phyloP scores from a whole-genome alignment of 1,140 invertebrate genomes.

The Heliconius himera region DNA sequence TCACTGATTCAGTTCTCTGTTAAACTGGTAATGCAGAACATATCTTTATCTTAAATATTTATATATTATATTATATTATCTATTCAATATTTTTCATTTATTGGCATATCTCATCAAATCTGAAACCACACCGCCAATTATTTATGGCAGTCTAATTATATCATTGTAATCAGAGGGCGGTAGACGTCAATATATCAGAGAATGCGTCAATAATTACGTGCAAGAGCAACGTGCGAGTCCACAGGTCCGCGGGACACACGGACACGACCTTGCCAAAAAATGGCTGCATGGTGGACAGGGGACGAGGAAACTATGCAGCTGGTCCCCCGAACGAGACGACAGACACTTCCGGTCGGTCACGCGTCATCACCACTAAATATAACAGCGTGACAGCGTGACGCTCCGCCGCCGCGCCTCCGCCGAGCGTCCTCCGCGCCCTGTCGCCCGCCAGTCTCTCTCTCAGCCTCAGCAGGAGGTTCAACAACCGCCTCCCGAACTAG shows the following conservation, averaged over 20 bases:
- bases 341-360: slow-evolving; percentile 63
- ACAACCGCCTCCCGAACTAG: slow-evolving; percentile 63
- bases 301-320: slow-evolving; percentile 33
- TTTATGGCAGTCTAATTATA: slow-evolving; percentile 37
- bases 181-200: slow-evolving; percentile 45
- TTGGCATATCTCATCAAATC: slow-evolving; percentile 13
- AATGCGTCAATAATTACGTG: slow-evolving; percentile 51
- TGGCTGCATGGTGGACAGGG: slow-evolving; percentile 25
- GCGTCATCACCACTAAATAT: slow-evolving; percentile 66
- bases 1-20: not conserved
- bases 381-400: slow-evolving; percentile 56
- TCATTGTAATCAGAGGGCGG: slow-evolving; percentile 36
- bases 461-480: slow-evolving; percentile 65
- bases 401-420: slow-evolving; percentile 44
- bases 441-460: slow-evolving; percentile 37
- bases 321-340: slow-evolving; percentile 45
- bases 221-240: slow-evolving; percentile 42
- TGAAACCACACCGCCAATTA: slow-evolving; percentile 18
- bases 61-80: not conserved
- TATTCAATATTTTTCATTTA: slow-evolving; percentile 3
- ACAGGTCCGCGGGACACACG: slow-evolving; percentile 36
- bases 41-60: not conserved
- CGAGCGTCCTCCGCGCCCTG: slow-evolving; percentile 12
- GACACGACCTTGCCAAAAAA: slow-evolving; percentile 44
- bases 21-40: not conserved